These are phyloP conservation scores for Elaphurus davidianus DNA, from an alignment of 2,113 vertebrate genomes.

Conservation along the genomic window DNA sequence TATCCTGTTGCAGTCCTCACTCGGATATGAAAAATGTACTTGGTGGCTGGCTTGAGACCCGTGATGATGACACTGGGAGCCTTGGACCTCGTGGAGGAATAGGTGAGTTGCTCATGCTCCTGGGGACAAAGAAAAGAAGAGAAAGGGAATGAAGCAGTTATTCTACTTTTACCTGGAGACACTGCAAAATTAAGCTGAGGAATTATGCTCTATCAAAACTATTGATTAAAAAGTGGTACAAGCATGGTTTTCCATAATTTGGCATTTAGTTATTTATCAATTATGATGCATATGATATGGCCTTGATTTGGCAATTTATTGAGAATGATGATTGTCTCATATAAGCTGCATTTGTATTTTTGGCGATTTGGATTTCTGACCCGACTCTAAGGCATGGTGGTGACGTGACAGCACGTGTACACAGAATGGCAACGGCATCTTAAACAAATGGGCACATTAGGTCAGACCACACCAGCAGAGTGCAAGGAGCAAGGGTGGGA, in stretches of 20 bases:
- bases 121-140: conserved; percentile 81
- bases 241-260: conserved; percentile 54
- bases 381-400: conserved; percentile 59
- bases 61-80: conserved; percentile 95
- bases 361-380: conserved; percentile 59
- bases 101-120: conserved; percentile 95
- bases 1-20: conserved; percentile 91
- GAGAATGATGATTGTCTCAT: conserved; percentile 52
- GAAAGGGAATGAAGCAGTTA: conserved; percentile 72
- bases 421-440: conserved; percentile 67
- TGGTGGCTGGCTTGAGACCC: conserved; percentile 93
- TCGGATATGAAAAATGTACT: conserved; percentile 94
- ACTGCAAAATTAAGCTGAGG: conserved; percentile 61
- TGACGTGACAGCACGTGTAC: conserved; percentile 59
- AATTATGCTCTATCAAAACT: conserved; percentile 61
- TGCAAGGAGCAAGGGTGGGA: conserved; percentile 70
- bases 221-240: conserved; percentile 50
- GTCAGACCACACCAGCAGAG: conserved; percentile 60
- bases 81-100: conserved; percentile 95
- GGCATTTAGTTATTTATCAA: conserved; percentile 29
- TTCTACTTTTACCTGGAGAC: conserved; percentile 51
- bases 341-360: conserved; percentile 29
- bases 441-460: conserved; percentile 62
- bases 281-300: conserved; percentile 62
- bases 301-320: conserved; percentile 54